Evolutionary conservation across 1,140 invertebrate species (phyloP), one percentile per base, ranked within the genome.

Genomic region (Hormaphis cornu): DNA sequence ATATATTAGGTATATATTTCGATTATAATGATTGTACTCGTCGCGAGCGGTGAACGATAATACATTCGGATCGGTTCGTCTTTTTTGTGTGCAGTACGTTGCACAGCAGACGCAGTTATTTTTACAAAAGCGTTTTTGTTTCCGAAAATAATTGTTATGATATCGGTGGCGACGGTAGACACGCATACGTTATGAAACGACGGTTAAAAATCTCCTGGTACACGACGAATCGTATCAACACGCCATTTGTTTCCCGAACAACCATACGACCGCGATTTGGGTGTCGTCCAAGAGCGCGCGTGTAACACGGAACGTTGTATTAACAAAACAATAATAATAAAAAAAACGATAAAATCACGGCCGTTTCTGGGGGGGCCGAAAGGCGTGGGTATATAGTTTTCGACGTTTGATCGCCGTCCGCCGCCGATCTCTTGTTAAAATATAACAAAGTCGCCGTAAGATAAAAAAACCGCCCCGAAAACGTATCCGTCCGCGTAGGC

Each of bases 171-270:
- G 20, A 20, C 10, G 2, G 20, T 22, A 1, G 7, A 7, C 1
- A 9, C 30, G 33, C n/a, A n/a, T n/a, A n/a, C n/a, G n/a, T n/a
- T n/a, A n/a, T n/a, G 30, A 37, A 33, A 56, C 24, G 53, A 58
- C 54, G 40, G 40, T n/a, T 58, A 40, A 58, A 58, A 58, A 58
- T 58, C 33, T 58, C n/a, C n/a, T n/a, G n/a, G 54, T 56, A 33
- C n/a, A 37, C 53, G 20, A 35, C 30, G 24, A 58, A 58, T n/a
- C n/a, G n/a, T n/a, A 58, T 58, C 54, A 58, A 58, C 54, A 24
- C 54, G 20, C 35, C 6, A 24, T 24, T 33, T 14, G 30, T 56
- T 28, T 26, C 30, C 33, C 33, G 54, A 58, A 37, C 40, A 37
- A 58, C 54, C 22, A 37, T 58, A 58, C 54, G 33, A 40, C 20